A percentile compares a stretch with the other conserved stretches of the same genome.
phyloP scores from a whole-genome alignment of 2,888 invertebrate species.

The Plebejus anna region DNA sequence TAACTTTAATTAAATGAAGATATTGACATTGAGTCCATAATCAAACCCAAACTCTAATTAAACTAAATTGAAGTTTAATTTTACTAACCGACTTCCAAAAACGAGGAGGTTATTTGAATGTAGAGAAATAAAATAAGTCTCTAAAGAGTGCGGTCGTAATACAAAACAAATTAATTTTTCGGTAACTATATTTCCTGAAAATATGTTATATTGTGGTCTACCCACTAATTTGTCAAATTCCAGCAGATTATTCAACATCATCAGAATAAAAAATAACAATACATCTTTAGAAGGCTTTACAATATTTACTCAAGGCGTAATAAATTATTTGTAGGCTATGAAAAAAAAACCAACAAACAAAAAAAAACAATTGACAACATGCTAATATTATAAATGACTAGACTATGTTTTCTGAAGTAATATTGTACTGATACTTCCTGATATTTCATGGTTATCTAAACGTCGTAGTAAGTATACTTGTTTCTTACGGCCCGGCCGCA shows the following conservation, averaged over 20 bases:
- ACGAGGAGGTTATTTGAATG: too few species aligned
- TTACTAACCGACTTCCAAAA: too few species aligned
- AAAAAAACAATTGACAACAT: not conserved
- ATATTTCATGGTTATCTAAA: not conserved
- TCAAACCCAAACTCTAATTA: too few species aligned
- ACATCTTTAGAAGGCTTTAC: not conserved
- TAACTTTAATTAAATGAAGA: too few species aligned
- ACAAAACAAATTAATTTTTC: not conserved
- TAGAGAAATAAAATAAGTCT: too few species aligned
- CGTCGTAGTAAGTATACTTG: too few species aligned
- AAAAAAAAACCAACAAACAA: not conserved
- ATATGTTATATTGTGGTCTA: not conserved
- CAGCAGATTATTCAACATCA: not conserved
- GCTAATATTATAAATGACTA: not conserved
- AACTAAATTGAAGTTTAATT: too few species aligned
- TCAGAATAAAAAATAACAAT: not conserved
- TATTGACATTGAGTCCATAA: too few species aligned
- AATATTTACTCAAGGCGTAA: not conserved
- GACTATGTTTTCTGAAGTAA: not conserved
- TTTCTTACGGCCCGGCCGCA: too few species aligned
- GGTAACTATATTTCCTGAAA: not conserved
- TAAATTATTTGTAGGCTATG: not conserved
- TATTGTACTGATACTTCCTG: not conserved
- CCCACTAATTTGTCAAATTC: not conserved
- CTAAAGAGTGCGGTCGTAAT: too few species aligned